Conservation (phyloP, 2,113 vertebrate species). For the Pachypanchax playfairii region DNA sequence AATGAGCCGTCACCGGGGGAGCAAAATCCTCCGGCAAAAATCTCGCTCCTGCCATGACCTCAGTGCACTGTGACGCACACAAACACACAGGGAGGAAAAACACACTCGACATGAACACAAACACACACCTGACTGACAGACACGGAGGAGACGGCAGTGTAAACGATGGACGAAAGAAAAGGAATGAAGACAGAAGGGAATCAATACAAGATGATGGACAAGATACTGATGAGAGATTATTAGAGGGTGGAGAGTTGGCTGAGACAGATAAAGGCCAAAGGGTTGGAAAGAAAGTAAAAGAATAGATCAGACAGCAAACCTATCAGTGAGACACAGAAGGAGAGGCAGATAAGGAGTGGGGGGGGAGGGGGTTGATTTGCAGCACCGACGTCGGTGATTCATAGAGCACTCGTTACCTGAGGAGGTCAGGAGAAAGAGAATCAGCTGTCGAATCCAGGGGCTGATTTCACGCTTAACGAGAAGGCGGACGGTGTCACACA, state of each 20-base stretch:
- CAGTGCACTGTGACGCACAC: slow-evolving; percentile 78
- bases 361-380: slow-evolving; percentile 15
- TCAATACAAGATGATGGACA: neutral
- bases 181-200: neutral
- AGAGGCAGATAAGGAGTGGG: slow-evolving; percentile 17
- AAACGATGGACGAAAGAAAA: neutral
- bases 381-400: slow-evolving; percentile 17
- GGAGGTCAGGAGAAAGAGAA: slow-evolving; percentile 25
- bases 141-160: neutral
- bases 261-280: neutral
- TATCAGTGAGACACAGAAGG: neutral
- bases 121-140: slow-evolving; percentile 23
- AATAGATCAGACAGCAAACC: neutral
- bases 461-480: slow-evolving; percentile 22
- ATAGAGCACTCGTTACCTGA: slow-evolving; percentile 16
- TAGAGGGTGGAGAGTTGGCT: neutral
- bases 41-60: slow-evolving; percentile 93
- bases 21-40: slow-evolving; percentile 89
- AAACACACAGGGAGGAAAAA: slow-evolving; percentile 14
- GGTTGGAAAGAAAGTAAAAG: neutral
- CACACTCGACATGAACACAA: slow-evolving; percentile 38
- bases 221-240: neutral
- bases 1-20: slow-evolving; percentile 78
- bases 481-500: slow-evolving; percentile 21
- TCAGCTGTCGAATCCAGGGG: slow-evolving; percentile 14